phyloP scores from a whole-genome alignment of 2,113 vertebrate species.

The Corvus hawaiiensis region DNA sequence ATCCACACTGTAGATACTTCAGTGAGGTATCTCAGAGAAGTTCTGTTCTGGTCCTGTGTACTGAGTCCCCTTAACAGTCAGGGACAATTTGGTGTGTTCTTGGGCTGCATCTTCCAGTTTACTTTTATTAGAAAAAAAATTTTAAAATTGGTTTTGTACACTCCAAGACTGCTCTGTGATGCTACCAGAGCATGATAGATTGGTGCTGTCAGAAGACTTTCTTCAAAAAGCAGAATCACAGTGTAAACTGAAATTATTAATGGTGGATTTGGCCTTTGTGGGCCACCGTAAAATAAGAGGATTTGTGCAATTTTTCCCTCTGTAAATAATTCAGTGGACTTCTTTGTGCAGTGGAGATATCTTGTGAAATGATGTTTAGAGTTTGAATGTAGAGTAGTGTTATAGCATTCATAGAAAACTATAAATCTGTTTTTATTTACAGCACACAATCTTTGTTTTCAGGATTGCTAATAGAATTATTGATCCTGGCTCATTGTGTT shows the following conservation, averaged over 20 bases:
- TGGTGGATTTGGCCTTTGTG: not conserved
- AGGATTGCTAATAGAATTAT: not conserved
- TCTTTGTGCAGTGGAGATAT: not conserved
- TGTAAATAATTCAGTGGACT: not conserved
- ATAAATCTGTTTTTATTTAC: not conserved
- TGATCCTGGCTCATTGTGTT: not conserved
- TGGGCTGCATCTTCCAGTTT: not conserved
- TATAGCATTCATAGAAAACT: not conserved
- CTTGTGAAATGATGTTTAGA: not conserved
- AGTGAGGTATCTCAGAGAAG: not conserved
- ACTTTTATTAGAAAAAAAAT: not conserved
- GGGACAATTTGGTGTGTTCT: accelerated
- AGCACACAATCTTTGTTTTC: not conserved
- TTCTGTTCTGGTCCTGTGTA: not conserved
- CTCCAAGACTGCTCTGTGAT: not conserved
- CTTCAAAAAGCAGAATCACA: not conserved
- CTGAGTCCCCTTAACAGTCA: not conserved
- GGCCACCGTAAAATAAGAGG: not conserved
- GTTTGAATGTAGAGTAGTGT: not conserved
- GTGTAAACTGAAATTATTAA: not conserved
- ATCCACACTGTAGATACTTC: accelerated
- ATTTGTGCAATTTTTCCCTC: not conserved
- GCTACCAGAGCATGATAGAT: not conserved
- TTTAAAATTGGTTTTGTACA: accelerated
- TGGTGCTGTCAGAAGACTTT: not conserved